Evolutionary conservation across 2,888 invertebrate species (phyloP).

Genomic region (Dione vanillae): DNA sequence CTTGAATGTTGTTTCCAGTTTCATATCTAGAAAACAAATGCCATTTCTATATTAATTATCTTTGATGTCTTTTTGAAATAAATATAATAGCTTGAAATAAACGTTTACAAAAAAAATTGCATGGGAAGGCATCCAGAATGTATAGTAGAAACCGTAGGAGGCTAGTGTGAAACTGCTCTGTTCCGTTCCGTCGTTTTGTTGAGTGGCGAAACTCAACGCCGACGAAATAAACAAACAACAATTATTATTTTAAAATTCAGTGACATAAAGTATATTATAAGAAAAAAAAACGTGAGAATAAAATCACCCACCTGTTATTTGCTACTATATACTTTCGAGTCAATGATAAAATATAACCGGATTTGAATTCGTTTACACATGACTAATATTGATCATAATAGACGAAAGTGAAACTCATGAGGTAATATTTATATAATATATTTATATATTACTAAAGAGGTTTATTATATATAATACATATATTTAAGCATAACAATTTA

Average conservation of each 20-base stretch:
- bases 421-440: constrained; percentile 18
- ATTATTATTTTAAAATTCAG: too few relatives aligned
- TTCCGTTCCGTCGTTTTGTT: too few relatives aligned
- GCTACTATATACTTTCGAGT: not conserved
- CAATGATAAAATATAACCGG: constrained; percentile 18
- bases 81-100: too few relatives aligned
- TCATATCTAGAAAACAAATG: constrained; percentile 86
- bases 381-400: constrained; percentile 3
- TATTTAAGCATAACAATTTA: too few relatives aligned
- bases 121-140: too few relatives aligned
- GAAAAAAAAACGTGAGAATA: not conserved
- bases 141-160: too few relatives aligned
- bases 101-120: too few relatives aligned
- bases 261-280: too few relatives aligned
- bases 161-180: too few relatives aligned
- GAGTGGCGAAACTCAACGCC: too few relatives aligned
- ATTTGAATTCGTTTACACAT: constrained; percentile 7
- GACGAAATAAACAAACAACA: too few relatives aligned
- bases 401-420: constrained; percentile 22
- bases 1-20: constrained; percentile 92
- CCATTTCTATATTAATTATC: not conserved
- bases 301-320: not conserved
- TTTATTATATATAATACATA: not conserved
- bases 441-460: not conserved
- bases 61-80: not conserved